Conservation (phyloP, 2,797 vertebrate species). For the Argentina silus region DNA sequence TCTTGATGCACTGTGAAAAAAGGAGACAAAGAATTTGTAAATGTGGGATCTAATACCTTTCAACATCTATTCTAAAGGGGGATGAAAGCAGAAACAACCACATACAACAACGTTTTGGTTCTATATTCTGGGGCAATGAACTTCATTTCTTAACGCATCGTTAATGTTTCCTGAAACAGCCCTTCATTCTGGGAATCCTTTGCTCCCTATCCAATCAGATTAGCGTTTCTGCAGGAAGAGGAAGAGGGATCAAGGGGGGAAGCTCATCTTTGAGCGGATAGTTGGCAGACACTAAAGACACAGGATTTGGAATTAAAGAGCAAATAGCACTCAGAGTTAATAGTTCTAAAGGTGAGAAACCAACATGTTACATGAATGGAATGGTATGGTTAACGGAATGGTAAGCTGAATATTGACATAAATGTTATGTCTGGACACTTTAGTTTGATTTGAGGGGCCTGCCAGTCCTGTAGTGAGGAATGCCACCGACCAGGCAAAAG, state of each 20-base stretch:
- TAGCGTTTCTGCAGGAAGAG: constrained; percentile 30
- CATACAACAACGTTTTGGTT: neutral
- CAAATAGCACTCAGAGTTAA: neutral
- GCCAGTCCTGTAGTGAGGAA: neutral
- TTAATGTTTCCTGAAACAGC: neutral
- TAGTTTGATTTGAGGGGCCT: constrained; percentile 2
- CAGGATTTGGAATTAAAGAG: neutral
- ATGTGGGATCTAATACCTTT: neutral
- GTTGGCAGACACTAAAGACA: constrained; percentile 12
- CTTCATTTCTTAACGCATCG: neutral
- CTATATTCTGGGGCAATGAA: neutral
- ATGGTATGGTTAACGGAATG: neutral
- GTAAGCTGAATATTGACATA: neutral
- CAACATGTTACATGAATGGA: neutral
- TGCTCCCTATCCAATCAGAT: constrained; percentile 51
- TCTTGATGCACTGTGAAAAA: constrained; percentile 91
- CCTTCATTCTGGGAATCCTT: constrained; percentile 37
- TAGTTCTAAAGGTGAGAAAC: neutral
- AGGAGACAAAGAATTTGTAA: constrained; percentile 18
- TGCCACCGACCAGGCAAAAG: neutral
- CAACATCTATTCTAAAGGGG: neutral
- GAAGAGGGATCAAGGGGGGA: constrained; percentile 42
- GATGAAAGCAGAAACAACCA: neutral
- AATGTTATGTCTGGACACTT: neutral
- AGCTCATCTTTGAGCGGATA: constrained; percentile 22